phyloP scores from a whole-genome alignment of 1,140 invertebrate species.

The Hycleus phaleratus region DNA sequence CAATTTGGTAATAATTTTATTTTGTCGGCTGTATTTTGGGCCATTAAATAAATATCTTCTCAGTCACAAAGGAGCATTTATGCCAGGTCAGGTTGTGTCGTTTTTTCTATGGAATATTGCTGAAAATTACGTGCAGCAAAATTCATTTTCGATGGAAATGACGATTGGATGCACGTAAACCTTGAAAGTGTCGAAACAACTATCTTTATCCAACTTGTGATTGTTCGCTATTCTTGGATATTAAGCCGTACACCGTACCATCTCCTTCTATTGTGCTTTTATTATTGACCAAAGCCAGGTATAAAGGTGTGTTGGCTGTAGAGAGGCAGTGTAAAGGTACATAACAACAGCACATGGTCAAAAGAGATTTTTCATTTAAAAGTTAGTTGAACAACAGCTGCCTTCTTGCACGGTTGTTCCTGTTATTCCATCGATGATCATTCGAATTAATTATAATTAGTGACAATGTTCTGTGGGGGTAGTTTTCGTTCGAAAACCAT shows the following conservation, averaged over 20 bases:
- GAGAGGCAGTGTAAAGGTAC: not conserved
- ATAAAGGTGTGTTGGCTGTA: conserved; percentile 7
- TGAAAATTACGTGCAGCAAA: conserved; percentile 1
- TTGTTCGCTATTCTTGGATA: too few species aligned
- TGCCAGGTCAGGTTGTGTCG: too few species aligned
- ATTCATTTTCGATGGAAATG: not conserved
- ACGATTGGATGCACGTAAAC: conserved; percentile 3
- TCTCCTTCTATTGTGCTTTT: not conserved
- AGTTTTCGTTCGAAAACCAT: conserved; percentile 31
- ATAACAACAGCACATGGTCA: conserved; percentile 18
- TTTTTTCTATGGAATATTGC: too few species aligned
- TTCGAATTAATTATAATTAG: not conserved
- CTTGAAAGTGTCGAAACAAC: conserved; percentile 1
- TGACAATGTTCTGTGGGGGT: conserved; percentile 31
- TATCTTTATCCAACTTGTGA: not conserved
- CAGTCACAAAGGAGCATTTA: too few species aligned
- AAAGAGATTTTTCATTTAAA: conserved; percentile 17
- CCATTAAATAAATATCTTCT: too few species aligned
- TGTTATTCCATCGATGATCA: not conserved
- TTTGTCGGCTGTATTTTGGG: too few species aligned
- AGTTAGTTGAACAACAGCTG: conserved; percentile 17
- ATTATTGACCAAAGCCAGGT: conserved; percentile 1
- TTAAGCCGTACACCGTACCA: not conserved
- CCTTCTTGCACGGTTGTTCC: conserved; percentile 4
- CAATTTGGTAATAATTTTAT: too few species aligned